Evolutionary conservation across 2,113 vertebrate genomes (phyloP).

Genomic region (Clarias batrachus): DNA sequence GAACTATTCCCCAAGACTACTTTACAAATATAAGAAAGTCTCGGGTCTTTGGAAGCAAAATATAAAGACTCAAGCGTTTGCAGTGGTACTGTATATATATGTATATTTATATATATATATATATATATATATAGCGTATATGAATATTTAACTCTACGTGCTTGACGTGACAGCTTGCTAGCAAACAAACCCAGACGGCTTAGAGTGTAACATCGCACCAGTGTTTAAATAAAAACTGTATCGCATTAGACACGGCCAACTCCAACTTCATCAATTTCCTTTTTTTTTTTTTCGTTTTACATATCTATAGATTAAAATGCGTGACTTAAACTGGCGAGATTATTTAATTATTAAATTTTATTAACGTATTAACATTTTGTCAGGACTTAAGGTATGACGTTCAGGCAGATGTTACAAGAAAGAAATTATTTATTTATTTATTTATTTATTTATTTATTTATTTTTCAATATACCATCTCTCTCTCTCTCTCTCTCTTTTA

Average conservation of each 20-base stretch:
- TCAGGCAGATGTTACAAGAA: neutral
- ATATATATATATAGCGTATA: neutral
- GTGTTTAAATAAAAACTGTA: neutral
- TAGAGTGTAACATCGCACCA: neutral
- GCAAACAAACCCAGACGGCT: neutral
- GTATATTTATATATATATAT: too few relatives aligned
- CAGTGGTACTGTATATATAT: too few relatives aligned
- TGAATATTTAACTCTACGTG: neutral
- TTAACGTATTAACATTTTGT: neutral
- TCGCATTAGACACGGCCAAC: neutral
- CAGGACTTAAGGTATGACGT: neutral
- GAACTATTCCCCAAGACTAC: too few relatives aligned
- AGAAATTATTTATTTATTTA: too few relatives aligned
- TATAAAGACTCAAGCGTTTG: too few relatives aligned
- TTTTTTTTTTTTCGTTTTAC: neutral
- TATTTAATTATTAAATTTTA: neutral
- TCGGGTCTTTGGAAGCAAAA: too few relatives aligned
- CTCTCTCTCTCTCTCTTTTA: conserved; percentile 27
- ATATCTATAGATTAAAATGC: neutral
- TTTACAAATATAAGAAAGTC: too few relatives aligned
- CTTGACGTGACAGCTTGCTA: neutral
- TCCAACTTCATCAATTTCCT: neutral
- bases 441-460: neutral
- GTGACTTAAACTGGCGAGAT: too few relatives aligned
- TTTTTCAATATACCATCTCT: neutral